phyloP scores from a whole-genome alignment of 1,140 invertebrate genomes.

The Aphidius gifuensis region DNA sequence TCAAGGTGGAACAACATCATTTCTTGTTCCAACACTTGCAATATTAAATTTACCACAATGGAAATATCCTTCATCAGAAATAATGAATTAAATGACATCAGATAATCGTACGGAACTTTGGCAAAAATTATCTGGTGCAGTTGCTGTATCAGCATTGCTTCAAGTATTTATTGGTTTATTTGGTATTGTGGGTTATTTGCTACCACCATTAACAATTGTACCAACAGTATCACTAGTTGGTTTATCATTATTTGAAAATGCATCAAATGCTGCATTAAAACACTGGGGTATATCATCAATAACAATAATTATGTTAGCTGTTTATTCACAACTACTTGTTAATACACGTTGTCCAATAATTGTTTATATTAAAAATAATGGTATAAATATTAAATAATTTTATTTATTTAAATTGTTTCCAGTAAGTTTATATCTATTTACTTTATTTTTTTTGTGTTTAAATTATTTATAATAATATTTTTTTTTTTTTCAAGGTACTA shows the following conservation, averaged over 20 bases:
- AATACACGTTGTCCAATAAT: constrained; percentile 67
- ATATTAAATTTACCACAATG: constrained; percentile 75
- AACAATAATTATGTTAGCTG: constrained; percentile 74
- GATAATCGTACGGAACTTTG: constrained; percentile 67
- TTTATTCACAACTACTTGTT: constrained; percentile 79
- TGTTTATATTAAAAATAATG: constrained; percentile 60
- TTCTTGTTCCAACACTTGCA: constrained; percentile 80
- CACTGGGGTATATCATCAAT: constrained; percentile 76
- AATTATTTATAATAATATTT: constrained; percentile 13
- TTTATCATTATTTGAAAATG: constrained; percentile 75
- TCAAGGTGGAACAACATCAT: constrained; percentile 81
- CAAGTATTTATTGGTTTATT: constrained; percentile 73
- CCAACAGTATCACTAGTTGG: constrained; percentile 79
- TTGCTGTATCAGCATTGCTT: constrained; percentile 76
- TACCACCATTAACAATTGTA: constrained; percentile 77
- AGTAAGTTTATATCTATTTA: constrained; percentile 53
- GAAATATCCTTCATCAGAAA: constrained; percentile 66
- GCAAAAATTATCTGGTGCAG: constrained; percentile 80
- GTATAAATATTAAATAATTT: constrained; percentile 63
- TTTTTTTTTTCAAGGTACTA: constrained; percentile 63
- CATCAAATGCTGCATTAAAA: constrained; percentile 68
- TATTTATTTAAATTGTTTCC: constrained; percentile 80
- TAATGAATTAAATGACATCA: constrained; percentile 57
- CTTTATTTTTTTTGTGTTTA: not conserved
- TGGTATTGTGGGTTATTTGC: constrained; percentile 70